These are phyloP conservation scores for Copidosoma aretas DNA, from an alignment of 2,888 invertebrate species.

Conservation along the genomic window DNA sequence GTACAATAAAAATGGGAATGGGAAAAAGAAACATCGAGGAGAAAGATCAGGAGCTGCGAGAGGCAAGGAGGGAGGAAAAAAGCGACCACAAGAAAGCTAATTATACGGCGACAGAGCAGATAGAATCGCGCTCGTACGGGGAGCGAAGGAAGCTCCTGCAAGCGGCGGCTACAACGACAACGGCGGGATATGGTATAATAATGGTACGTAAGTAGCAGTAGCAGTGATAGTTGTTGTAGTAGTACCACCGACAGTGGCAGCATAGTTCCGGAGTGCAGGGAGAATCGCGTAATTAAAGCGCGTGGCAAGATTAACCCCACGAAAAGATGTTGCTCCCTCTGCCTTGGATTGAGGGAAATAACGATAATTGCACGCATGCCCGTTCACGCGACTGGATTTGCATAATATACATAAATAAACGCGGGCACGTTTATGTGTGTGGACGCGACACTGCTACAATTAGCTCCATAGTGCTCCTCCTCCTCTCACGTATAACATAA, in stretches of 20 bases:
- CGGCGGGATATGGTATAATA: not conserved
- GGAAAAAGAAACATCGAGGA: not conserved
- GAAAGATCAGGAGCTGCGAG: not conserved
- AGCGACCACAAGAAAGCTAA: conserved; percentile 32
- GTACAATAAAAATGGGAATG: not conserved
- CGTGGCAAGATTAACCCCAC: conserved; percentile 38
- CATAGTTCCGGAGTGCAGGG: too few relatives aligned
- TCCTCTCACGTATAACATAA: conserved; percentile 15
- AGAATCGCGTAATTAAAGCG: conserved; percentile 41
- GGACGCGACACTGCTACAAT: conserved; percentile 23
- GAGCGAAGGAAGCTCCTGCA: not conserved
- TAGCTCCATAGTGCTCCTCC: conserved; percentile 31
- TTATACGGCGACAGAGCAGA: conserved; percentile 27
- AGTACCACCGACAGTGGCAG: too few relatives aligned
- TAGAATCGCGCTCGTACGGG: conserved; percentile 9
- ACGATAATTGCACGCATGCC: conserved; percentile 35
- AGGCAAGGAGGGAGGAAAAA: not conserved
- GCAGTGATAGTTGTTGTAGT: too few relatives aligned
- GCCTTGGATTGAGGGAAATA: conserved; percentile 19
- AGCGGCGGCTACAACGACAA: not conserved
- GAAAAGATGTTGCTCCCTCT: conserved; percentile 26
- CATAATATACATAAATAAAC: conserved; percentile 20
- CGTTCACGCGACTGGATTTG: not conserved
- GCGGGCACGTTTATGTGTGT: not conserved
- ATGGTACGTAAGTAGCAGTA: too few relatives aligned